Base-by-base conservation (phyloP, 2,113 vertebrate genomes). In the Ailuropoda melanoleuca region DNA sequence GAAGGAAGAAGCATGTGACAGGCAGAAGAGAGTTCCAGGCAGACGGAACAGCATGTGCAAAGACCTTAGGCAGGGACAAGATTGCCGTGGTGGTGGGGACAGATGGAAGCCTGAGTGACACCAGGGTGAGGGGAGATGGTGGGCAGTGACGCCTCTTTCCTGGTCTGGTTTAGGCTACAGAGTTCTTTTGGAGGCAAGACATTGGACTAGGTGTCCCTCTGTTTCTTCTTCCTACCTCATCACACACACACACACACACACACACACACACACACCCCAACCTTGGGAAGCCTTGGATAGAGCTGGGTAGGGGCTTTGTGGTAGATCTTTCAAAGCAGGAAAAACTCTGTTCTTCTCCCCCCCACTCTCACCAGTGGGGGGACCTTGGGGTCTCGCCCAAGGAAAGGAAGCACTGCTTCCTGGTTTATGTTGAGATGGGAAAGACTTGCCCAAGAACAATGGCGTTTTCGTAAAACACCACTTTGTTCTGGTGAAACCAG, bases 351-450 rank as follows among this genome's bases (percentile, higher is more conserved):
- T 92, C 92, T 93, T 85, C 43, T 75, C 80, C 84, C 98, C 98
- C 83, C 93, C 78, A 81, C 93, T 64, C 96, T 43, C 58, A 93
- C 75, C 8, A 19, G 91, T 93, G 93, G 78, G 78, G 95, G 96
- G 83, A 96, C 53, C 94, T 92, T 92, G 95, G 98, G 97, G 98
- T 97, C 96, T 98, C 95, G 88, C 98, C 97, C 97, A 94, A 93
- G 90, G 91, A 98, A 95, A 98, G 98, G 98, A 98, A 98, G 84
- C 95, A 80, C 93, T 94, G 95, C 92, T 98, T 98, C 98, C 98
- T 98, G 97, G 97, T 97, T 98, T 98, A 98, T 90, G 95, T 95
- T 98, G 97, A 96, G 97, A 98, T 97, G 98, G 97, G 97, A 98
- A 98, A 97, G 98, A 96, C 97, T 97, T 98, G 93, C 75, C 96